Base-by-base conservation (phyloP, 2,113 vertebrate genomes). In the Prunella himalayana region DNA sequence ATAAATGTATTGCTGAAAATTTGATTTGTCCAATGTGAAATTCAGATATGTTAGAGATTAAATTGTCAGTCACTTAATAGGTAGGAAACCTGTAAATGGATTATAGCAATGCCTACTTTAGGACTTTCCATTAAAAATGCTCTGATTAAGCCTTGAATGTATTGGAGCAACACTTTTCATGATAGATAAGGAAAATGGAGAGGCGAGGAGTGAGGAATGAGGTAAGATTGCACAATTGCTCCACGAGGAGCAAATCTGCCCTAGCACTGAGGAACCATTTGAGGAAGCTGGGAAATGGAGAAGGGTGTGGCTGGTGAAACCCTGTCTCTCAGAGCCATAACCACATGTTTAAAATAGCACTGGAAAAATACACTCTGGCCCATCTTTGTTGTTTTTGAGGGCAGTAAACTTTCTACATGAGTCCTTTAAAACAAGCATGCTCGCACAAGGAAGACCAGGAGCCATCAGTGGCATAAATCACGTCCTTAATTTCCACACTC, bases 281-380 rank as follows among this genome's bases (percentile, higher is more conserved):
- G 92, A 92, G 92, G 93, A 97, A 96, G 92, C 88, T 84, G 82
- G 94, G 95, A 92, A 96, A 95, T 86, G 76, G 71, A 96, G 95
- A 96, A 93, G 94, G 94, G 94, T 94, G 95, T 77, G 90, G 72
- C 88, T 94, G 76, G 71, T 78, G 93, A 93, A 96, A 94, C 82
- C 11, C 2, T 78, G 69, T 86, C 79, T 71, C 71, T 64, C 44
- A 44, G 47, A 95, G 64, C 88, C 88, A 49, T 75, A 96, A 97
- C 95, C 94, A 93, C 94, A 95, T 9, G 77, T 90, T 88, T 90
- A 93, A 95, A 96, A 96, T 96, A 97, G 94, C 88, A 42, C 3
- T 75, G 90, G 76, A 95, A 86, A 95, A 92, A 95, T 64, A 93
- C 51, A 57, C 82, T 71, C n/a, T 9, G 16, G 51, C 39, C 49